Base-by-base conservation (phyloP, 2,113 vertebrate genomes). In the Nerophis lumbriciformis region DNA sequence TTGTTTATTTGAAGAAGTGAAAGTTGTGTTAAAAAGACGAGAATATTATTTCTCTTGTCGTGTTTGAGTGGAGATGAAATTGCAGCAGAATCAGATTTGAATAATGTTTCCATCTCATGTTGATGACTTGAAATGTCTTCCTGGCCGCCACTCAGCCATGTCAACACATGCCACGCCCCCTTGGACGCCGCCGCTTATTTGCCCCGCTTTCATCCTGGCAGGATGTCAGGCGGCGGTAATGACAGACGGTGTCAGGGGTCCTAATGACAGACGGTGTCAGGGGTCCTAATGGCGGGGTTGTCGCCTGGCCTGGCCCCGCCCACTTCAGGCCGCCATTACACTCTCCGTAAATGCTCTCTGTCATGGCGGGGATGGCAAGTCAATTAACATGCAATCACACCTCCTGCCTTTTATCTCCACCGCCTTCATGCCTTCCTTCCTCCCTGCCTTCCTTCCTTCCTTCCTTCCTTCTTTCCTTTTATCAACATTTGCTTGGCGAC, bases 341-440 rank as follows among this genome's bases (percentile, higher is more conserved):
- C 19, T 19, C 19, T 2, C 19, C 71, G 81, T 59, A 90, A 89
- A 90, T 89, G 88, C 87, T 79, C 83, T 91, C 84, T 90, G 89
- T 89, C 87, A 88, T 85, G 79, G 78, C 61, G 50, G 69, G 84
- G 80, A 89, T 83, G 87, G 80, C 83, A 85, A 86, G 87, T 88
- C 87, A 88, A 88, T 88, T 89, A 88, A 88, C 86, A 86, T 87
- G 80, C 88, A 86, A 90, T 88, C 87, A 87, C 73, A 74, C 72
- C 3, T 28, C 28, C 2, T 4, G 1, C 19, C 19, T 19, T 19
- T 19, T 19, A 19, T 19, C 19, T 19, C 19, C 19, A 19, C 19
- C 19, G 19, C 19, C 19, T 19, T 19, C 19, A 1, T 28, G 1
- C 28, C 28, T 28, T 28, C 2, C 28, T 28, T 28, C 3, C 28